phyloP scores from a whole-genome alignment of 92 coral and sea anemone species.

The Montipora capitata region DNA sequence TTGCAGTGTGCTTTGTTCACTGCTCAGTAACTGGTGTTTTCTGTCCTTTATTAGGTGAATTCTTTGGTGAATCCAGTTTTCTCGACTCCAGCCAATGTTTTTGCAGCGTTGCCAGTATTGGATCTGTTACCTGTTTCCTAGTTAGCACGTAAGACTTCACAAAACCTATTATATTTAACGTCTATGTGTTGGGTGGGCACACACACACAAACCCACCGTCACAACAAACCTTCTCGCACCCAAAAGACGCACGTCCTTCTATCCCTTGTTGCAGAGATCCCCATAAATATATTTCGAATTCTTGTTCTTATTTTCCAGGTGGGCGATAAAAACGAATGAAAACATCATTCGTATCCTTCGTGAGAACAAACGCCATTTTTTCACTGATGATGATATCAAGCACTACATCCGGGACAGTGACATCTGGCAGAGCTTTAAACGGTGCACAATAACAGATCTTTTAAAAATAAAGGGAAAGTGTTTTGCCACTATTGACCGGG shows the following conservation, averaged over 20 bases:
- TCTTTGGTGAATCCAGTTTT: constrained; percentile 90
- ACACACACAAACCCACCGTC: too few species aligned
- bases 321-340: constrained; percentile 95
- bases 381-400: constrained; percentile 84
- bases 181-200: too few species aligned
- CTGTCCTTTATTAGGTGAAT: constrained; percentile 68
- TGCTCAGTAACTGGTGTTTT: not conserved
- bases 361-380: constrained; percentile 82
- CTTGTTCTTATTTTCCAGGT: constrained; percentile 45
- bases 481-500: constrained; percentile 56
- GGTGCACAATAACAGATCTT: constrained; percentile 81
- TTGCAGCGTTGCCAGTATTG: constrained; percentile 94
- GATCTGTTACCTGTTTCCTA: constrained; percentile 94
- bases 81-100: constrained; percentile 85
- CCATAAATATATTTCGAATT: not conserved
- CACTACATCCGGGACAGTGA: constrained; percentile 92
- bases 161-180: too few species aligned
- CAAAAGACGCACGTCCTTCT: too few species aligned
- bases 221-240: too few species aligned
- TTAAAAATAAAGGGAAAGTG: constrained; percentile 74
- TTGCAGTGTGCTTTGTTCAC: not conserved
- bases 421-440: constrained; percentile 96
- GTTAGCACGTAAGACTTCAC: constrained; percentile 87
- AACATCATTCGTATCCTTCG: constrained; percentile 81
- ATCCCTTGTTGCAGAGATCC: too few species aligned